Evolutionary conservation across 2,797 vertebrate species (phyloP).

Genomic region (Lithobates pipiens): DNA sequence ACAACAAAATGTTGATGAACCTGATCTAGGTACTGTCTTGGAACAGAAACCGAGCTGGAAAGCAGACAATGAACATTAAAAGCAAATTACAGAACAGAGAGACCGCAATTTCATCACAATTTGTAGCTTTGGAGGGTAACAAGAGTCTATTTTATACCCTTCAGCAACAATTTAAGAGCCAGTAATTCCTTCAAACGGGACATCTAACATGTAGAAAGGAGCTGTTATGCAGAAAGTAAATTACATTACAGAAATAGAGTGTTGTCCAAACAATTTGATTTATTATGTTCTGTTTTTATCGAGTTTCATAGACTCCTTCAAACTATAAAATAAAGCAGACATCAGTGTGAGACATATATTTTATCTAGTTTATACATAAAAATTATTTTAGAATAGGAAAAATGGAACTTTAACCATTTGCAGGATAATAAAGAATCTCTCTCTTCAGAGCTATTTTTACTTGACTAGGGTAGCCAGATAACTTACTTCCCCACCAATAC

Average conservation of each 20-base stretch:
- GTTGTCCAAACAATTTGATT: constrained; percentile 55
- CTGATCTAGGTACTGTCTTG: neutral
- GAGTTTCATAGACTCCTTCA: constrained; percentile 15
- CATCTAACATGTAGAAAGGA: constrained; percentile 33
- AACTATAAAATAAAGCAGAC: constrained; percentile 38
- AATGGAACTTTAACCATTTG: neutral
- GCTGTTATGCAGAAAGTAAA: constrained; percentile 49
- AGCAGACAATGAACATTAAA: constrained; percentile 49
- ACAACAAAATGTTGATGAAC: constrained; percentile 13
- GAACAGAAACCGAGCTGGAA: constrained; percentile 32
- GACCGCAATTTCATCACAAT: constrained; percentile 39
- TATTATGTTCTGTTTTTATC: constrained; percentile 43
- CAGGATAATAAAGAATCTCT: neutral
- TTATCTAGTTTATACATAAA: neutral
- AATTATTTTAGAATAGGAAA: neutral
- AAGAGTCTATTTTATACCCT: constrained; percentile 38
- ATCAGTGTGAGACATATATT: constrained; percentile 11
- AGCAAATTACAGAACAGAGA: constrained; percentile 47
- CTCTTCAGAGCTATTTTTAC: neutral
- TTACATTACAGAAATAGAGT: constrained; percentile 50
- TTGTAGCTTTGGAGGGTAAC: constrained; percentile 24
- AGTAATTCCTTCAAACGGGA: constrained; percentile 51
- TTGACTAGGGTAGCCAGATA: too few species aligned
- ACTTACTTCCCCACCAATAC: too few species aligned
- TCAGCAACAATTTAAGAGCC: constrained; percentile 49